phyloP scores from a whole-genome alignment of 2,113 vertebrate species.

The Setophaga kirtlandii region DNA sequence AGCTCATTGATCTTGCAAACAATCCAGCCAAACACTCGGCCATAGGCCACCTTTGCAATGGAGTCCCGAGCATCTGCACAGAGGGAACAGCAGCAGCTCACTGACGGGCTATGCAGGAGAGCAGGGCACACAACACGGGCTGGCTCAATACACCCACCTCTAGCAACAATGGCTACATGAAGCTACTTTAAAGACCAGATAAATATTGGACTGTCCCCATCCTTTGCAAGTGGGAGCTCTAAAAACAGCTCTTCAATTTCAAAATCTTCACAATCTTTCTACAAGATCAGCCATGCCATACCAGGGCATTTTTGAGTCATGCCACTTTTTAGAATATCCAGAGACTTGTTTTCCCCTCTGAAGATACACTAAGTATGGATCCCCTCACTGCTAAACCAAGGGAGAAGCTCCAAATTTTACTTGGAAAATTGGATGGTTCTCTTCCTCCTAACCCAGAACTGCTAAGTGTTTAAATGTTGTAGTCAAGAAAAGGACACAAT shows the following conservation, averaged over 20 bases:
- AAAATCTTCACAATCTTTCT: background rate
- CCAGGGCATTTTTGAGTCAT: background rate
- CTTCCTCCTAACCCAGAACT: background rate
- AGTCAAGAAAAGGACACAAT: background rate
- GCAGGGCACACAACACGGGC: background rate
- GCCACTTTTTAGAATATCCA: background rate
- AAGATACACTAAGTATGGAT: background rate
- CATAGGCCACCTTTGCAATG: slow-evolving; percentile 77
- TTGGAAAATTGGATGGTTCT: background rate
- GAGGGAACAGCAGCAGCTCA: background rate
- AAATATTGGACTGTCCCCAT: background rate
- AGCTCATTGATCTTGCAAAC: slow-evolving; percentile 79
- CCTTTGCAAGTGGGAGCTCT: background rate
- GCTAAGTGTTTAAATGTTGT: background rate
- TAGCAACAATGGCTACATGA: background rate
- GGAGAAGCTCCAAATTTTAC: background rate
- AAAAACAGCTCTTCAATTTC: background rate
- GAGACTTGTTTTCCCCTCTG: background rate
- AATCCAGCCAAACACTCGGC: slow-evolving; percentile 80
- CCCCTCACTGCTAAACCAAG: background rate
- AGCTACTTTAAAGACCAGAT: background rate
- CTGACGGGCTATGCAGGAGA: background rate
- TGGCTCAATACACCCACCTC: background rate
- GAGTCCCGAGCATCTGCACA: slow-evolving; percentile 78
- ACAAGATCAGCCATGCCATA: background rate